Conservation (phyloP, 2,888 invertebrate genomes). For the Synanthedon myopaeformis region DNA sequence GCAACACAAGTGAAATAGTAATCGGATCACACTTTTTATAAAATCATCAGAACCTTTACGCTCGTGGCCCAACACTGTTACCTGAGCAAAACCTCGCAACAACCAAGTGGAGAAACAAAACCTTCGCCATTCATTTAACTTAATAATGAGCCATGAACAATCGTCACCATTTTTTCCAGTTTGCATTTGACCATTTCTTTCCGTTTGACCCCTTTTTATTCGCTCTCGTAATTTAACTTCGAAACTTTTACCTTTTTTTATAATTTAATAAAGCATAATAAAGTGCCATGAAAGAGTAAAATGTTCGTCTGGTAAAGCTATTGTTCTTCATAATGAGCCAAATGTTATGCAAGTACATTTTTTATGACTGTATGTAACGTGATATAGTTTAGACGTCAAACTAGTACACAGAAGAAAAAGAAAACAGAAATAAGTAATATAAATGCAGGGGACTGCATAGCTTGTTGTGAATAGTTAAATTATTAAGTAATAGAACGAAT, state of each 20-base stretch:
- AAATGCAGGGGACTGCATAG: too few species aligned
- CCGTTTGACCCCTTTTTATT: conserved; percentile 42
- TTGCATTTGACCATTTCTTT: conserved; percentile 35
- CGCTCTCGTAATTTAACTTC: conserved; percentile 47
- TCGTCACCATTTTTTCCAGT: conserved; percentile 52
- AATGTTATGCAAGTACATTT: conserved; percentile 29
- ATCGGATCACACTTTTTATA: not conserved
- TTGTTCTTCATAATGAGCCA: conserved; percentile 50
- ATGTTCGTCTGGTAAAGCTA: conserved; percentile 38
- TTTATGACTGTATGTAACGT: conserved; percentile 25
- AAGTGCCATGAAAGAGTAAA: conserved; percentile 52
- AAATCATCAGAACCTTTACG: not conserved
- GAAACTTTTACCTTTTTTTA: conserved; percentile 27
- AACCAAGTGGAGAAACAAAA: conserved; percentile 37
- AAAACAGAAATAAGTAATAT: too few species aligned
- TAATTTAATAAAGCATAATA: conserved; percentile 52
- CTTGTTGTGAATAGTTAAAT: not conserved
- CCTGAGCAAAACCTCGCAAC: conserved; percentile 25
- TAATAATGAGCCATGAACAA: conserved; percentile 64
- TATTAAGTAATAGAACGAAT: too few species aligned
- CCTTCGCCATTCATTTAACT: conserved; percentile 49
- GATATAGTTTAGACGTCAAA: conserved; percentile 18
- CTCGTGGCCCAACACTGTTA: conserved; percentile 5
- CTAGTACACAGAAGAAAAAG: conserved; percentile 1
- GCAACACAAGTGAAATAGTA: not conserved